phyloP scores from a whole-genome alignment of 2,113 vertebrate genomes.

The Cephalopterus ornatus region DNA sequence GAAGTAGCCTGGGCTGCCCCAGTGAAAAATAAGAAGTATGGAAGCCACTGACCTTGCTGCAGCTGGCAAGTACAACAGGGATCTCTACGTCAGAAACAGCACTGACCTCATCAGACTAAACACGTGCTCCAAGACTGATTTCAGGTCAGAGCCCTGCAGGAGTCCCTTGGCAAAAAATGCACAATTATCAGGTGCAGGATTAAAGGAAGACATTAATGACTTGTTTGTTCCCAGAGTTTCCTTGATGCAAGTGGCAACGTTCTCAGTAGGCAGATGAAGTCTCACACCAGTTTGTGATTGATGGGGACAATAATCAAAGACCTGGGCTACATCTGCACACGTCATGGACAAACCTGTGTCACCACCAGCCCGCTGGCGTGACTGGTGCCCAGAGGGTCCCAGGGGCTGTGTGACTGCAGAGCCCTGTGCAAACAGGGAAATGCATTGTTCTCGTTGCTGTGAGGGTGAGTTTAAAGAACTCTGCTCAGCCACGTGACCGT shows the following conservation, averaged over 20 bases:
- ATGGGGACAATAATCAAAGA: neutral
- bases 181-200: neutral
- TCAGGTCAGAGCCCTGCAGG: neutral
- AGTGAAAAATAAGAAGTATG: neutral
- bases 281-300: neutral
- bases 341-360: neutral
- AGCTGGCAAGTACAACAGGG: neutral
- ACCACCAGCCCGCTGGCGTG: neutral
- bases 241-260: neutral
- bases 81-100: neutral
- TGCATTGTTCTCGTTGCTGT: neutral
- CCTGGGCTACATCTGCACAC: neutral
- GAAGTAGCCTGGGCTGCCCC: neutral
- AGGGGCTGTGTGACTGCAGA: conserved; percentile 24
- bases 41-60: neutral
- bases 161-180: neutral
- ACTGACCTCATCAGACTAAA: neutral
- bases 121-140: neutral
- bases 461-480: conserved; percentile 50
- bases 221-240: neutral
- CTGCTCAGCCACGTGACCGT: conserved; percentile 34
- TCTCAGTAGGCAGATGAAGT: neutral
- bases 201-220: neutral
- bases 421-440: neutral
- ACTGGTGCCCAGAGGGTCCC: neutral